Base-by-base conservation (phyloP, 2,113 vertebrate species). In the Sinocyclocheilus maitianheensis region DNA sequence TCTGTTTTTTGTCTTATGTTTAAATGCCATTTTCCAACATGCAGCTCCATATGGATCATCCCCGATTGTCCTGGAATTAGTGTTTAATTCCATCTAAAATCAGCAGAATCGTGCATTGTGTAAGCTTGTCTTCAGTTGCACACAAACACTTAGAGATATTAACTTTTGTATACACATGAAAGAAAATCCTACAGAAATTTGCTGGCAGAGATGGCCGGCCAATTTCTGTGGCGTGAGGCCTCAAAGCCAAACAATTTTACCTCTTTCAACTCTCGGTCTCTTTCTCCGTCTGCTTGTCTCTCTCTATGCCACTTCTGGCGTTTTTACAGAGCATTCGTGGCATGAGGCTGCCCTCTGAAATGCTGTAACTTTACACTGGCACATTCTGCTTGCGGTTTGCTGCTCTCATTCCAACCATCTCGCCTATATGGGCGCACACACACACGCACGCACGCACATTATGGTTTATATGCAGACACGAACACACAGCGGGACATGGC, bases 341-440 rank as follows among this genome's bases (percentile, higher is more conserved):
- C 87, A 88, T 72, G 43, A 87, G 89, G 30, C 81, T 80, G 69
- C 88, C 84, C 84, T 87, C 88, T 89, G 90, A 89, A 88, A 67
- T 77, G 26, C 18, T 87, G 90, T 90, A 92, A 92, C 89, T 55
- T 60, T 84, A 93, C 81, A 80, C 82, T 83, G 90, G 85, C 89
- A 88, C 86, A 90, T 92, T 90, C 89, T 89, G 88, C 81, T 84
- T 90, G 86, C 85, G 34, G 80, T 88, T 85, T 83, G 79, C 88
- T 86, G 80, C 85, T 83, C 87, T 89, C 87, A 6, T 75, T 90
- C 86, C 88, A 89, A 88, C 87, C 69, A 22, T 76, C 88, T 84
- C 20, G 53, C 53, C 85, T 55, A 84, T 43, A 84, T 62, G 11
- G 51, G 24, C 46, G 37, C 46, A 22, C 46, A 53, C 24, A 10